phyloP scores from a whole-genome alignment of 2,888 invertebrate genomes.

The Ornithoptera priamus region DNA sequence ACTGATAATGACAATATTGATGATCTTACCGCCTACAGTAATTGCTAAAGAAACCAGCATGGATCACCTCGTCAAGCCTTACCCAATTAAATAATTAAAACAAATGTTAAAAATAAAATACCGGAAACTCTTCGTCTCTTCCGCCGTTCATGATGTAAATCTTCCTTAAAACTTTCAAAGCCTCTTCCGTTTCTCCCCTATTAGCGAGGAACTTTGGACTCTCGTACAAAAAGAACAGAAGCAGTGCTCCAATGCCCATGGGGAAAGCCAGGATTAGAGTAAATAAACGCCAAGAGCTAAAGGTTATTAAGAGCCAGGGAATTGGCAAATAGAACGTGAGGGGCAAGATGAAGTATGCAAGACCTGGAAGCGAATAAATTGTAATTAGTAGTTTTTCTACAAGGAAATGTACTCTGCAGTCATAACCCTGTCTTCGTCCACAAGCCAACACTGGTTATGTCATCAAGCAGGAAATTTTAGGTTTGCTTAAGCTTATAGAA shows the following conservation, averaged over 20 bases:
- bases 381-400: too few relatives aligned
- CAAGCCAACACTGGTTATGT: neutral
- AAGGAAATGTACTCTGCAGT: neutral
- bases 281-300: slow-evolving; percentile 86
- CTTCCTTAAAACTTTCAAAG: slow-evolving; percentile 62
- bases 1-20: too few relatives aligned
- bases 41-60: too few relatives aligned
- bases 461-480: too few relatives aligned
- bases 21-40: too few relatives aligned
- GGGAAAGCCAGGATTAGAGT: slow-evolving; percentile 64
- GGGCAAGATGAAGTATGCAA: slow-evolving; percentile 80
- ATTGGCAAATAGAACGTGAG: slow-evolving; percentile 56
- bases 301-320: slow-evolving; percentile 65
- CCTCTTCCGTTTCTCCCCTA: slow-evolving; percentile 76
- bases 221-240: slow-evolving; percentile 82
- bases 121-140: slow-evolving; percentile 45
- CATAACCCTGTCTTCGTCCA: neutral
- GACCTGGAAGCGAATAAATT: slow-evolving; percentile 7
- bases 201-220: slow-evolving; percentile 87
- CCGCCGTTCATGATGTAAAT: slow-evolving; percentile 52
- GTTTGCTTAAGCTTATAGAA: too few relatives aligned
- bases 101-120: slow-evolving; percentile 28
- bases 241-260: slow-evolving; percentile 72
- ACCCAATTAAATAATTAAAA: too few relatives aligned
- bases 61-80: too few relatives aligned